phyloP scores from a whole-genome alignment of 2,888 invertebrate species.

The Stictocephala bisonia region DNA sequence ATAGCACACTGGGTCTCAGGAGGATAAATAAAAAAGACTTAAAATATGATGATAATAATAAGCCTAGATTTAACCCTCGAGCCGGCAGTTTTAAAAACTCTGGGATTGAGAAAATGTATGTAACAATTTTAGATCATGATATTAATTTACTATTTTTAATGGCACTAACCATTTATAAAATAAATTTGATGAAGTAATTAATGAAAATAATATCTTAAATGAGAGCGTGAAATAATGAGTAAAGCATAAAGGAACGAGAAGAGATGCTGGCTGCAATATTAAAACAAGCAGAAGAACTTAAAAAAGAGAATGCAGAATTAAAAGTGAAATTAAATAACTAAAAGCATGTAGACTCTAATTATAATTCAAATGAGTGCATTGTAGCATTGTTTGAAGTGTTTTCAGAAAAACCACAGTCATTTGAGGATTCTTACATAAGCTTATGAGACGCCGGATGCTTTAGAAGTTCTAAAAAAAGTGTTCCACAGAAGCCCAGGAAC shows the following conservation, averaged over 20 bases:
- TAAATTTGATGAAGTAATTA: background rate
- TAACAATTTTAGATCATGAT: no score
- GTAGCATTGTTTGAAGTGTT: constrained; percentile 2
- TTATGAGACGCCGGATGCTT: background rate
- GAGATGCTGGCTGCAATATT: background rate
- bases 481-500: constrained; percentile 3
- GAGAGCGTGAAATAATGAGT: constrained; percentile 26
- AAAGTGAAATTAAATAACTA: background rate
- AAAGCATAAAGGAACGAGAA: constrained; percentile 32
- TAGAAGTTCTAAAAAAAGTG: background rate
- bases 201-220: constrained; percentile 30
- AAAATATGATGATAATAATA: no score
- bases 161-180: no score
- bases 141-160: no score
- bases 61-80: no score
- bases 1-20: no score
- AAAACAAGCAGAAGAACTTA: constrained; percentile 18
- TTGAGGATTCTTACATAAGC: background rate
- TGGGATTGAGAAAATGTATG: no score
- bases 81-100: no score
- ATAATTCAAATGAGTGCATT: background rate
- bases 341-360: background rate
- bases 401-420: background rate
- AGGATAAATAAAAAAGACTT: no score
- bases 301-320: constrained; percentile 1